Evolutionary conservation across 2,888 invertebrate species (phyloP).

Genomic region (Aphidoletes aphidimyza): DNA sequence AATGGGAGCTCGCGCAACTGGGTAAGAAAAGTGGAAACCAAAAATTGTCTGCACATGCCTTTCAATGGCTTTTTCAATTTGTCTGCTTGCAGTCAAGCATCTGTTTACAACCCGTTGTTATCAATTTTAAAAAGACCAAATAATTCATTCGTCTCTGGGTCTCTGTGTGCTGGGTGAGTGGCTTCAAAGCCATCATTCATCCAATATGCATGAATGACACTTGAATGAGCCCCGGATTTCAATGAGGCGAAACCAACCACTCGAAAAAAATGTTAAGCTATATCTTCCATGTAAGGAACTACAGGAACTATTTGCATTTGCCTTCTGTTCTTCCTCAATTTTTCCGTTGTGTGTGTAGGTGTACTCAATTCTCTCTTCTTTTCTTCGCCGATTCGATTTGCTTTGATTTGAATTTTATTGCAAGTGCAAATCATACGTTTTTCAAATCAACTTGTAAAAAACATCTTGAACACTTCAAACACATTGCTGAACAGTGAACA

Average conservation of each 20-base stretch:
- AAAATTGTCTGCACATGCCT: not conserved
- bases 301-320: no score
- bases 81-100: not conserved
- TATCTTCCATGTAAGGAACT: no score
- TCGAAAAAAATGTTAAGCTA: no score
- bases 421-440: no score
- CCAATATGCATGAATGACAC: not conserved
- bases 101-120: constrained; percentile 25
- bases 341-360: no score
- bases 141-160: not conserved
- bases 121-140: not conserved
- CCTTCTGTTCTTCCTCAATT: no score
- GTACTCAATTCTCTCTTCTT: no score
- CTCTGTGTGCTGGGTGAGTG: not conserved
- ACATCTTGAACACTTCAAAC: no score
- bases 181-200: not conserved
- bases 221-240: not conserved
- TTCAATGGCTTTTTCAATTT: not conserved
- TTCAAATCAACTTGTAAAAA: no score
- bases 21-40: not conserved
- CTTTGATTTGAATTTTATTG: no score
- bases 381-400: no score
- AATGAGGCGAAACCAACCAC: not conserved
- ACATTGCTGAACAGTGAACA: no score
- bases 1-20: not conserved